These are phyloP conservation scores for Nebria salina DNA, from an alignment of 2,888 invertebrate genomes.

Conservation along the genomic window DNA sequence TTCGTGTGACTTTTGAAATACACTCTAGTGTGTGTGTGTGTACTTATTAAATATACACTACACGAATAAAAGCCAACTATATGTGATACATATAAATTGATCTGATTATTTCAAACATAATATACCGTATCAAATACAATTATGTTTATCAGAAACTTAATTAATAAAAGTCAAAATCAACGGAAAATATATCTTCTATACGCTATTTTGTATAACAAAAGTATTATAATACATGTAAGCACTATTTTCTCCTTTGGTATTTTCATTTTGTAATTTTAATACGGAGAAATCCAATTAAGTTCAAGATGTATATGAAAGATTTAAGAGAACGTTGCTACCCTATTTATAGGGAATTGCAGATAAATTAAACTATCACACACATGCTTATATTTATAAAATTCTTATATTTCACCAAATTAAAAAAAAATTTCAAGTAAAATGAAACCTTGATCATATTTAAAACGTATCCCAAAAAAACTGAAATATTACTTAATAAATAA, in stretches of 20 bases:
- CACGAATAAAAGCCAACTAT: neutral
- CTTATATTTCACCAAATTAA: no score
- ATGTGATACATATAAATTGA: neutral
- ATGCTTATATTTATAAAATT: no score
- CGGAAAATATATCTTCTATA: neutral
- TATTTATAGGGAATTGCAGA: no score
- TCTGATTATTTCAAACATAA: neutral
- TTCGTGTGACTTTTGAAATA: neutral
- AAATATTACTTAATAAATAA: neutral
- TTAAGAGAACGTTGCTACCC: neutral
- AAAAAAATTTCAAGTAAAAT: no score
- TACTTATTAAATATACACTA: neutral
- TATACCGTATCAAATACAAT: neutral
- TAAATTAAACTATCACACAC: no score
- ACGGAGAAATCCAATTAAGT: neutral
- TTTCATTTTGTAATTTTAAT: neutral
- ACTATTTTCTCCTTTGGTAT: no score
- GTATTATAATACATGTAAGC: neutral
- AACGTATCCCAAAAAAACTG: neutral
- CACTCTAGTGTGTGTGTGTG: neutral
- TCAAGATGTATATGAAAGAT: neutral
- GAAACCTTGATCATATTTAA: no score
- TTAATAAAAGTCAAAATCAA: neutral
- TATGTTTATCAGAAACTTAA: neutral
- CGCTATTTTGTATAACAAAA: neutral